Percentiles rank a stretch among this genome's conserved stretches.
Evolutionary conservation across 2,113 vertebrate species (phyloP).

Genomic region (Mustela lutreola): DNA sequence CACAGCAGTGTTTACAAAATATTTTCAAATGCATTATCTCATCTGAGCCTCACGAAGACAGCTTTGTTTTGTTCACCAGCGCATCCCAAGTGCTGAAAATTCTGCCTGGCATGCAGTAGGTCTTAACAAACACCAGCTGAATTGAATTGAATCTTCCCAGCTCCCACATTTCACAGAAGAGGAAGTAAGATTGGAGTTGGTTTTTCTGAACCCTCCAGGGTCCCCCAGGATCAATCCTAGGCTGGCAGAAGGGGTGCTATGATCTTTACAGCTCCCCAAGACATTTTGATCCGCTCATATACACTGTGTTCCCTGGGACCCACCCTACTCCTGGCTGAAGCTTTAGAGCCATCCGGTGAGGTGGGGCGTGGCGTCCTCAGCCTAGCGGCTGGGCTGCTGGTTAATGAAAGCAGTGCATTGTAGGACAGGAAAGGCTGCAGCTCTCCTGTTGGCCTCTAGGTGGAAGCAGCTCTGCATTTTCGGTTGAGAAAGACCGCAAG

Average conservation of each 20-base stretch:
- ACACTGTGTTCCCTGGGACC: background rate
- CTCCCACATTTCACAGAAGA: background rate
- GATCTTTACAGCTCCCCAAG: background rate
- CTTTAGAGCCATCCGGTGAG: slow-evolving; percentile 46
- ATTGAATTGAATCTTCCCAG: background rate
- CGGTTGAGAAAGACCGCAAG: background rate
- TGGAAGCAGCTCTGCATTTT: slow-evolving; percentile 81
- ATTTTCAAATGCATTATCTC: background rate
- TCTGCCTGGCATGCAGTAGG: background rate
- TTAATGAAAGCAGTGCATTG: background rate
- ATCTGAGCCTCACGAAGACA: background rate
- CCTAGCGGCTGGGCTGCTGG: background rate
- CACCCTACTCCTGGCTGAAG: background rate
- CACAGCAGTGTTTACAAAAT: background rate
- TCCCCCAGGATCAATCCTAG: background rate
- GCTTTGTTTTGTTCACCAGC: slow-evolving; percentile 20
- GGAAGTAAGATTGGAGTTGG: background rate
- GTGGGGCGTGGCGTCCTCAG: background rate
- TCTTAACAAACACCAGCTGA: background rate
- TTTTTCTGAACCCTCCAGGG: background rate
- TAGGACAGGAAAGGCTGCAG: slow-evolving; percentile 45
- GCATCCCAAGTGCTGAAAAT: background rate
- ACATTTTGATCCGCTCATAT: background rate
- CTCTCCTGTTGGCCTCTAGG: slow-evolving; percentile 82
- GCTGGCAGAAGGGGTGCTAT: background rate